Percentiles rank a stretch among this genome's conserved stretches.
phyloP scores from a whole-genome alignment of 1,140 invertebrate genomes.

The Ptiloglossa arizonensis region DNA sequence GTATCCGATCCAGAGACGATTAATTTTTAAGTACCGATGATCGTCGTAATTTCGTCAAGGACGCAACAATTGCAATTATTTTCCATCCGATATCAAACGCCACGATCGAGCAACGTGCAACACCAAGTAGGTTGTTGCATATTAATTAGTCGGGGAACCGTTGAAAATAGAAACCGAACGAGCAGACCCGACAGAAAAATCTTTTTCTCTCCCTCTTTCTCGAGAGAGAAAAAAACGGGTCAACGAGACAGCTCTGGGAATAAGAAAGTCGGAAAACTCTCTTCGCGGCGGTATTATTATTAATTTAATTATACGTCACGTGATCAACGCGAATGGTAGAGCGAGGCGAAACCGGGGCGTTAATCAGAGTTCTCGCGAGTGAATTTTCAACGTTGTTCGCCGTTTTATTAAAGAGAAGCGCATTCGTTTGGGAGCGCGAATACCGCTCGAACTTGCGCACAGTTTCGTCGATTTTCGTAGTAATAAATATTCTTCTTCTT shows the following conservation, averaged over 20 bases:
- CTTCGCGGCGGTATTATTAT: slow-evolving; percentile 38
- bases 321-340: slow-evolving; percentile 55
- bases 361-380: background rate
- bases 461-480: too few relatives aligned
- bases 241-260: slow-evolving; percentile 61
- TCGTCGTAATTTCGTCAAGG: background rate
- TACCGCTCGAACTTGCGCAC: too few relatives aligned
- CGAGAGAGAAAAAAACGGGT: slow-evolving; percentile 26
- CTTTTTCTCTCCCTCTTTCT: too few relatives aligned
- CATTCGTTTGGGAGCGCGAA: too few relatives aligned
- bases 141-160: background rate
- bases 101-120: background rate
- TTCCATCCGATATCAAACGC: too few relatives aligned
- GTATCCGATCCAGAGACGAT: too few relatives aligned
- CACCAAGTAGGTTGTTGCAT: slow-evolving; percentile 18
- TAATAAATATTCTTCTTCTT: too few relatives aligned
- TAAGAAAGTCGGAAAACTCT: slow-evolving; percentile 71
- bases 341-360: slow-evolving; percentile 7
- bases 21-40: background rate
- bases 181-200: slow-evolving; percentile 18
- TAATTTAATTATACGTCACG: slow-evolving; percentile 70
- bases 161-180: slow-evolving; percentile 5
- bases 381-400: background rate
- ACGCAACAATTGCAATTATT: background rate
- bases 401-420: too few relatives aligned